These are phyloP conservation scores for Elegia similella DNA, from an alignment of 2,888 invertebrate genomes.

Conservation along the genomic window DNA sequence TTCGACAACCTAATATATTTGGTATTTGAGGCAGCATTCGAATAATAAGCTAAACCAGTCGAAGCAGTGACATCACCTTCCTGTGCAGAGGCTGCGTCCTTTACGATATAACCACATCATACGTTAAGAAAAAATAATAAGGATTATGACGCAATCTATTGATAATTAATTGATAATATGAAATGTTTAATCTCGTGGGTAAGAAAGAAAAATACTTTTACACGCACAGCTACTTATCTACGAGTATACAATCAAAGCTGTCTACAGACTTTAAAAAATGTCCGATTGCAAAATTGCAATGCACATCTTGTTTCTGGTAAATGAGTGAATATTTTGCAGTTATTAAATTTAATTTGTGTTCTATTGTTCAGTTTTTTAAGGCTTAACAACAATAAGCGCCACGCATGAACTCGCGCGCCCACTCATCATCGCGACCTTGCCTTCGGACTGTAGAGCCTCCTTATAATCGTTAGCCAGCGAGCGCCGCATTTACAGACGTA, in stretches of 20 bases:
- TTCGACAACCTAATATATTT: constrained; percentile 52
- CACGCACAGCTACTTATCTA: too few relatives aligned
- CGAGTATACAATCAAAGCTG: too few relatives aligned
- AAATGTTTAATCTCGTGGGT: too few relatives aligned
- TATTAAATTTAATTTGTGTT: constrained; percentile 15
- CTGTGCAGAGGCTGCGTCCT: constrained; percentile 69
- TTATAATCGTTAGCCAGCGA: background rate
- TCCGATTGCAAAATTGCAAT: too few relatives aligned
- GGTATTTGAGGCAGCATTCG: constrained; percentile 57
- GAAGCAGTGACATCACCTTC: constrained; percentile 77
- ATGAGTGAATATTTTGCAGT: background rate
- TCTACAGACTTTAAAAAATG: too few relatives aligned
- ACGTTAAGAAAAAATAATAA: constrained; percentile 11
- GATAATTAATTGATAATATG: background rate
- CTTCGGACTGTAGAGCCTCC: constrained; percentile 28
- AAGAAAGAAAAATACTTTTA: too few relatives aligned
- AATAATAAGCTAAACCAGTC: constrained; percentile 77
- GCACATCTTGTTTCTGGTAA: background rate
- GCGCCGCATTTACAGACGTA: background rate
- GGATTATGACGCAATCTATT: constrained; percentile 17
- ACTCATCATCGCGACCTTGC: constrained; percentile 37
- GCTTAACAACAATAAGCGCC: constrained; percentile 46
- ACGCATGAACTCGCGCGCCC: constrained; percentile 34
- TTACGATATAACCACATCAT: constrained; percentile 31
- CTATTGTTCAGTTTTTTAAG: constrained; percentile 33